phyloP scores from a whole-genome alignment of 2,113 vertebrate species.

The Marcusenius ussheri region DNA sequence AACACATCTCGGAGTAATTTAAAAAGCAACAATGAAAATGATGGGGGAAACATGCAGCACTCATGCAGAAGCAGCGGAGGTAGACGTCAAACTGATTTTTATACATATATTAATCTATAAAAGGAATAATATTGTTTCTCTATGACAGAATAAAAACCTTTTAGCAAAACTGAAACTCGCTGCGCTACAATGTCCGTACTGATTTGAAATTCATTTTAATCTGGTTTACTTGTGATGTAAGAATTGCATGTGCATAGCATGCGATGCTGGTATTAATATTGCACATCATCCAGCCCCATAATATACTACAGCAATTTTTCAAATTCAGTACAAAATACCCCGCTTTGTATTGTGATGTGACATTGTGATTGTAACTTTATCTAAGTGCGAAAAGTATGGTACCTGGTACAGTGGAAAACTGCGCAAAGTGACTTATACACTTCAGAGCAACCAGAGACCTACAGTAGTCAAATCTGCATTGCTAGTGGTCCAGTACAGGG shows the following conservation, averaged over 20 bases:
- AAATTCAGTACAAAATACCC: neutral
- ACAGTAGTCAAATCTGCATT: neutral
- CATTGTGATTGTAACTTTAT: too few relatives aligned
- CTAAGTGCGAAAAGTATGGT: neutral
- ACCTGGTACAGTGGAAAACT: neutral
- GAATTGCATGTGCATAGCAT: neutral
- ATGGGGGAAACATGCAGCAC: neutral
- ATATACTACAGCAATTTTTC: neutral
- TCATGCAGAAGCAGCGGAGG: neutral
- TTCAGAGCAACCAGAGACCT: neutral
- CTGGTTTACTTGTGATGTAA: neutral
- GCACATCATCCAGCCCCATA: neutral
- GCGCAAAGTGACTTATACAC: neutral
- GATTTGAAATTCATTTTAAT: neutral
- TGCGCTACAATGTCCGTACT: neutral
- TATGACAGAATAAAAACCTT: neutral
- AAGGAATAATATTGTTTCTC: neutral
- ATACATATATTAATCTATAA: neutral
- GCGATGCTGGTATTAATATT: neutral
- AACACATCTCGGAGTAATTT: neutral
- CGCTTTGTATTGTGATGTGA: neutral
- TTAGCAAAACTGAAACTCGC: neutral
- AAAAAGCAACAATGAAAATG: neutral
- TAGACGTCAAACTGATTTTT: neutral
- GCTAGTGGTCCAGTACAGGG: neutral